phyloP scores from a whole-genome alignment of 2,797 vertebrate species.

The Pseudopleuronectes americanus region DNA sequence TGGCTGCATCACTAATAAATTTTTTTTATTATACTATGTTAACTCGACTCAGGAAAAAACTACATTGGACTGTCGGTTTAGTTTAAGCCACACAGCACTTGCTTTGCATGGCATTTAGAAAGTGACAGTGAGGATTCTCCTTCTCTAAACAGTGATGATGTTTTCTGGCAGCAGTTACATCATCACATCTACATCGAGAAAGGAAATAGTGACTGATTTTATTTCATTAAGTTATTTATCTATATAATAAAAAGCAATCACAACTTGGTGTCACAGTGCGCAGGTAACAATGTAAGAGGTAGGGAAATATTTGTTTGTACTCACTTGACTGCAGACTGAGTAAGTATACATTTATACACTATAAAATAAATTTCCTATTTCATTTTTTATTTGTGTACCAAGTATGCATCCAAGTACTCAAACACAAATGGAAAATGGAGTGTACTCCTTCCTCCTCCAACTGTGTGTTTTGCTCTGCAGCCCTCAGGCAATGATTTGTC shows the following conservation, averaged over 20 bases:
- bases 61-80: neutral
- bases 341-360: neutral
- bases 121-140: slow-evolving; percentile 30
- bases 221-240: neutral
- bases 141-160: slow-evolving; percentile 38
- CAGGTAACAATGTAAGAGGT: neutral
- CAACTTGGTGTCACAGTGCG: neutral
- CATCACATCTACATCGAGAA: slow-evolving; percentile 32
- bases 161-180: slow-evolving; percentile 66
- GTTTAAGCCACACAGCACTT: slow-evolving; percentile 9
- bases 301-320: neutral
- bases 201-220: slow-evolving; percentile 19
- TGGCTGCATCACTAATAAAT: too few species aligned
- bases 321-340: neutral
- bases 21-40: neutral
- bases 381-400: neutral
- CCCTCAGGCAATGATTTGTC: slow-evolving; percentile 69
- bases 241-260: neutral
- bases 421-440: slow-evolving; percentile 42
- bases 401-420: slow-evolving; percentile 19
- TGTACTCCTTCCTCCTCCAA: slow-evolving; percentile 41
- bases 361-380: neutral
- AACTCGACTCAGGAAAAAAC: neutral
- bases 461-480: slow-evolving; percentile 33
- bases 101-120: slow-evolving; percentile 49